phyloP scores from a whole-genome alignment of 2,797 vertebrate species.

The Premnoplex brunnescens region DNA sequence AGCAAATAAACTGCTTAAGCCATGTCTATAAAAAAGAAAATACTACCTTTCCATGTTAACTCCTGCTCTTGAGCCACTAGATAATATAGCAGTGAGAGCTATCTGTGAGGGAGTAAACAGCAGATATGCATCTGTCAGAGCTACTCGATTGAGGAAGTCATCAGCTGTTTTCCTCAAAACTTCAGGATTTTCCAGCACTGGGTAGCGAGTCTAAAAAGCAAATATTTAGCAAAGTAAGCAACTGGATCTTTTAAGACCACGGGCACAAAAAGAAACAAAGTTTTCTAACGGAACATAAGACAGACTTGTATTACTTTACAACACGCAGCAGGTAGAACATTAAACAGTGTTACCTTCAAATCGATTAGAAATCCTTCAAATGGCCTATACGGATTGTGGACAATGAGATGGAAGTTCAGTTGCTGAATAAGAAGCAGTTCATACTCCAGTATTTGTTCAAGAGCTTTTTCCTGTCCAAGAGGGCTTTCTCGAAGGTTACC shows the following conservation, averaged over 20 bases:
- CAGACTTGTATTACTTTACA: not conserved
- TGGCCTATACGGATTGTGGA: conserved; percentile 94
- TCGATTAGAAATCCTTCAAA: conserved; percentile 96
- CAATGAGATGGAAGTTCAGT: conserved; percentile 94
- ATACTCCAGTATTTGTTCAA: conserved; percentile 94
- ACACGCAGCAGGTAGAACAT: fast-evolving
- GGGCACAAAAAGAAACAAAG: not conserved
- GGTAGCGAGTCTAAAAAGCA: conserved; percentile 87
- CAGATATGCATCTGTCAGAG: conserved; percentile 89
- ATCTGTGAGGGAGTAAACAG: conserved; percentile 94
- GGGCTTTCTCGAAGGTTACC: conserved; percentile 89
- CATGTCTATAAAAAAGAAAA: not conserved
- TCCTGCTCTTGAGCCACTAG: conserved; percentile 88
- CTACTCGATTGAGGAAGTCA: conserved; percentile 89
- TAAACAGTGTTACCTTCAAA: conserved; percentile 83
- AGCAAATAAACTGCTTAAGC: not conserved
- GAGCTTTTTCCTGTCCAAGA: conserved; percentile 84
- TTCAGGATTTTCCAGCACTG: conserved; percentile 91
- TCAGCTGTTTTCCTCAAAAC: conserved; percentile 89
- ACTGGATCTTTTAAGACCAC: not conserved
- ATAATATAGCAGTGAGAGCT: conserved; percentile 88
- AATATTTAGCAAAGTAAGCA: not conserved
- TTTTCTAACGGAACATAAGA: not conserved
- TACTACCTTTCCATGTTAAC: conserved; percentile 91
- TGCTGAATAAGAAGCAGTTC: conserved; percentile 96